A percentile compares a stretch with the other conserved stretches of the same genome.
These are phyloP conservation scores for Aphidius ervi DNA, from an alignment of 1,140 invertebrate species.

Conservation along the genomic window DNA sequence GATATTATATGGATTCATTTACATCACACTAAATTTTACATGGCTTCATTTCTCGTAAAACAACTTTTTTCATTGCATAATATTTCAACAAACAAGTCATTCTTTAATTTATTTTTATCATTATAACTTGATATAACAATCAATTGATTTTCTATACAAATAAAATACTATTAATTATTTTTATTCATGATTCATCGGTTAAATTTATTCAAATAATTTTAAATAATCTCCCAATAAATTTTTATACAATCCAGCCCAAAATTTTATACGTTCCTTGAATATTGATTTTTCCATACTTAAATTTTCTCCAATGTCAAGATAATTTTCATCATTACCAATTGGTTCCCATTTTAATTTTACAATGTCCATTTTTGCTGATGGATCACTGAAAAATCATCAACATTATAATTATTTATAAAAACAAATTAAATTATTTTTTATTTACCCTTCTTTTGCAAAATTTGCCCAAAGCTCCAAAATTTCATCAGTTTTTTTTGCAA, in stretches of 20 bases:
- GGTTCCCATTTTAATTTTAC: constrained; percentile 47
- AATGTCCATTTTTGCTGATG: constrained; percentile 45
- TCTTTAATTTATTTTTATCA: background rate
- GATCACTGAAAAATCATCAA: constrained; percentile 40
- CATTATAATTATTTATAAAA: background rate
- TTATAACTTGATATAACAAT: no score
- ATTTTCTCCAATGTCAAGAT: constrained; percentile 45
- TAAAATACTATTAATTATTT: no score
- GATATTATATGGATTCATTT: no score
- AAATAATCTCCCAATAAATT: constrained; percentile 30
- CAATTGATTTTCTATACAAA: no score
- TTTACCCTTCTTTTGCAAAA: constrained; percentile 55
- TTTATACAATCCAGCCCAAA: constrained; percentile 44
- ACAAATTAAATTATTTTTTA: background rate
- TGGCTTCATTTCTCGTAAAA: no score
- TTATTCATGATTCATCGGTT: background rate
- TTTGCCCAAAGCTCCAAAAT: constrained; percentile 53
- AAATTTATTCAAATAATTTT: constrained; percentile 20
- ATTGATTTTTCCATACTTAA: constrained; percentile 46
- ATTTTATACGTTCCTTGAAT: constrained; percentile 39
- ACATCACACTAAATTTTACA: no score
- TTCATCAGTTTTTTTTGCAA: constrained; percentile 40
- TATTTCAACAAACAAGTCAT: no score
- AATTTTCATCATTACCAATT: constrained; percentile 43
- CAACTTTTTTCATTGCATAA: no score